Base-by-base conservation (phyloP, 2,888 invertebrate species). In the Creontiades dilutus region DNA sequence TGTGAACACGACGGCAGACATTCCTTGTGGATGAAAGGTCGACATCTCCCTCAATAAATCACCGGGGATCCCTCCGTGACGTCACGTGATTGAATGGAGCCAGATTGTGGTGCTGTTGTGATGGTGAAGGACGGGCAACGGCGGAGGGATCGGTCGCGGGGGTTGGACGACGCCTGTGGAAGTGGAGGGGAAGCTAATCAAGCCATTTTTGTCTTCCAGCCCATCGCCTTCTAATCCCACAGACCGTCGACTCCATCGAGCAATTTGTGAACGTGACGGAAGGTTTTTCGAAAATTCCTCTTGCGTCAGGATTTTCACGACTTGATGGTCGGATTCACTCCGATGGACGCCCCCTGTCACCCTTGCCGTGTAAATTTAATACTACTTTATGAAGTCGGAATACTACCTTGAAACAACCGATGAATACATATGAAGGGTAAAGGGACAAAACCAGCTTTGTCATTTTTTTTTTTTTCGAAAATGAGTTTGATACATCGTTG, bases 41-140 rank as follows among this genome's bases (percentile, higher is more conserved):
- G 86, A 86, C 86, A 86, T 68, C 86, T 86, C 75, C 86, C 47
- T 86, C 86, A 75, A 86, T 86, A 86, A 86, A 86, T 86, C 86
- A 86, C 86, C 68, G 28, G 19, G 28, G 1, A n/a, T 46, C 46
- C 85, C 68, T 16, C 13, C n/a, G 47, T 86, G 86, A 86, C 86
- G 86, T 86, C 86, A 86, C 86, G 46, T 86, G 86, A 86, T 86
- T 86, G 86, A 86, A 75, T 75, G 75, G 85, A 47, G 86, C 86
- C 86, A 68, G 68, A 86, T 86, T 75, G 86, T 82, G 82, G 52
- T 19, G 82, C 82, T 82, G 80, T 48, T 80, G 68, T 68, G 0
- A 61, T 14, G 68, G 27, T 9, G 68, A 14, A 13, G 80, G 13
- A 9, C 19, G 0, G 80, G 7, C n/a, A n/a, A n/a, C n/a, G n/a